phyloP scores from a whole-genome alignment of 2,888 invertebrate genomes.

The Diploptera punctata region DNA sequence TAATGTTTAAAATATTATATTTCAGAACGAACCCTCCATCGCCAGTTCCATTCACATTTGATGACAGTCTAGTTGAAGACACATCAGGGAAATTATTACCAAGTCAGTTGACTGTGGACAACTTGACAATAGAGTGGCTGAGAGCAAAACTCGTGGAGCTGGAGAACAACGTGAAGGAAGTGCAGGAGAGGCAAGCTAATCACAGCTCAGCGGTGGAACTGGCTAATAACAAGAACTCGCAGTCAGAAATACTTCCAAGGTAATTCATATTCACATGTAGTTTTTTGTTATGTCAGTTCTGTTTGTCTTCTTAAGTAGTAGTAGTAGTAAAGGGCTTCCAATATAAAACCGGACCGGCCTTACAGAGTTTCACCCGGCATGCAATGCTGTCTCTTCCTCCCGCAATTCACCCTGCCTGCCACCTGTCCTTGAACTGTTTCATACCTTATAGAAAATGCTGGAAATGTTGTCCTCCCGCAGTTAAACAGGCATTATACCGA shows the following conservation, averaged over 20 bases:
- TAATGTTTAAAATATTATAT: constrained; percentile 38
- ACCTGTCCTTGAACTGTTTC: too few relatives aligned
- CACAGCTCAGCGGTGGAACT: background rate
- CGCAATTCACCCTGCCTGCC: too few relatives aligned
- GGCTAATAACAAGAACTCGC: constrained; percentile 5
- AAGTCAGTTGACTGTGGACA: constrained; percentile 91
- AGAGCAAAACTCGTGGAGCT: constrained; percentile 79
- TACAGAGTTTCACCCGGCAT: too few relatives aligned
- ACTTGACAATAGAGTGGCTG: constrained; percentile 89
- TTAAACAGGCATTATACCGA: too few relatives aligned
- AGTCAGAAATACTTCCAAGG: background rate
- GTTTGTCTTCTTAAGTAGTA: too few relatives aligned
- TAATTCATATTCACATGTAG: background rate
- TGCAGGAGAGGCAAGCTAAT: constrained; percentile 56
- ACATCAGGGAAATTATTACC: constrained; percentile 85
- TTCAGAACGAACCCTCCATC: constrained; percentile 80
- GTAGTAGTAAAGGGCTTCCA: too few relatives aligned
- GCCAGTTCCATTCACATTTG: constrained; percentile 82
- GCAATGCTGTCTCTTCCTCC: too few relatives aligned
- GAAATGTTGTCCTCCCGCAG: too few relatives aligned
- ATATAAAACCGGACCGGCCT: too few relatives aligned
- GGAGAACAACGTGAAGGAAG: constrained; percentile 79
- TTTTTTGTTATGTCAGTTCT: too few relatives aligned
- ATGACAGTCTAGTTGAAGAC: constrained; percentile 86
- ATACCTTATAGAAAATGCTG: too few relatives aligned